A percentile compares a stretch with the other conserved stretches of the same genome.
phyloP scores from a whole-genome alignment of 2,113 vertebrate species.

The Xiphophorus hellerii region DNA sequence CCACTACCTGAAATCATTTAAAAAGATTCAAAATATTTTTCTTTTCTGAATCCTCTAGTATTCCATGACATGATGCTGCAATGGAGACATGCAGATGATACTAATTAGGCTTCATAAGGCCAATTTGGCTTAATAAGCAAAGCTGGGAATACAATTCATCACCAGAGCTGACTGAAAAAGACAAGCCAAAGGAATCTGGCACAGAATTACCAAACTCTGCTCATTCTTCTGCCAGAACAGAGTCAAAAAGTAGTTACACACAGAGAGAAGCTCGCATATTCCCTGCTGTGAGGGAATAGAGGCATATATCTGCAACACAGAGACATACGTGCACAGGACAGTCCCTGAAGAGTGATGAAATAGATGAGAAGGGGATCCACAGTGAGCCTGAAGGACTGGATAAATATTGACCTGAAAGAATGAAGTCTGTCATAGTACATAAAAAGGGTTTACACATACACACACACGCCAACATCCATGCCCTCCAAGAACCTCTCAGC shows the following conservation, averaged over 20 bases:
- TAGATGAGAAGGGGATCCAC: conserved; percentile 56
- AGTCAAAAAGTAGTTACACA: conserved; percentile 18
- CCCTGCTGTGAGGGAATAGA: conserved; percentile 12
- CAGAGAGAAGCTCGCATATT: conserved; percentile 4
- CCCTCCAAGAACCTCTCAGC: conserved; percentile 20
- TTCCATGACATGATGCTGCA: conserved; percentile 12
- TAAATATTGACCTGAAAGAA: conserved; percentile 76
- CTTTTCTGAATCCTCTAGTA: not conserved
- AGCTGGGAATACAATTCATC: conserved; percentile 36
- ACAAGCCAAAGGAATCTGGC: conserved; percentile 35
- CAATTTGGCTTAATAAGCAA: conserved; percentile 38
- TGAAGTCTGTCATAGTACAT: conserved; percentile 66
- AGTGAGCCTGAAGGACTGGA: conserved; percentile 53
- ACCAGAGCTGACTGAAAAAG: conserved; percentile 34
- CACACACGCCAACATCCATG: not conserved
- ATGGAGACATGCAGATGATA: conserved; percentile 4
- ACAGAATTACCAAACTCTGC: conserved; percentile 11
- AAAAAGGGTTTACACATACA: conserved; percentile 33
- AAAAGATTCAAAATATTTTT: not conserved
- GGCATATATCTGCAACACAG: conserved; percentile 42
- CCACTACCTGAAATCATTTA: not conserved
- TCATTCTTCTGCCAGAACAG: conserved; percentile 28
- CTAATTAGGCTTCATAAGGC: conserved; percentile 26
- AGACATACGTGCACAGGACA: conserved; percentile 6
- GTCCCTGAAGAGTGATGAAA: conserved; percentile 58